Evolutionary conservation across 2,797 vertebrate species (phyloP).

Genomic region (Diceros bicornis): DNA sequence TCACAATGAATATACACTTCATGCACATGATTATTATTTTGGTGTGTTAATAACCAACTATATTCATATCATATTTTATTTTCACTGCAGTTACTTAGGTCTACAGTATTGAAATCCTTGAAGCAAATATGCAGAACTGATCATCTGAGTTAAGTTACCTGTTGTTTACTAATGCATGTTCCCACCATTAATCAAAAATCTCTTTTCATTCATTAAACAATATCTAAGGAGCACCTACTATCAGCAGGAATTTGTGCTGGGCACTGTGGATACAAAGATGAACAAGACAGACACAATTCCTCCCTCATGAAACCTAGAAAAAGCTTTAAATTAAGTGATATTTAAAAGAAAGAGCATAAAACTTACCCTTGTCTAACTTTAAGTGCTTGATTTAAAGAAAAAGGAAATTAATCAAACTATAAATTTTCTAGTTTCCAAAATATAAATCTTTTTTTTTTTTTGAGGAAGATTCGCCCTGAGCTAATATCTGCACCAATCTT

Average conservation of each 20-base stretch:
- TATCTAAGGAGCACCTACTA: slow-evolving; percentile 2
- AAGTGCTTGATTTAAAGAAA: slow-evolving; percentile 26
- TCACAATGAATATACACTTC: slow-evolving; percentile 6
- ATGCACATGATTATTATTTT: not conserved
- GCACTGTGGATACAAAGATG: not conserved
- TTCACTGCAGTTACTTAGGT: not conserved
- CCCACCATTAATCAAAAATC: not conserved
- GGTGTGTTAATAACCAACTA: not conserved
- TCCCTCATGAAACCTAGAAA: not conserved
- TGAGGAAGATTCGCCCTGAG: too few species aligned
- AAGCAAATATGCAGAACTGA: slow-evolving; percentile 36
- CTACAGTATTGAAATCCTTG: slow-evolving; percentile 16
- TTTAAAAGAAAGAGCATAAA: slow-evolving; percentile 1
- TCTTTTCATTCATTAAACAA: not conserved
- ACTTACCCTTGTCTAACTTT: not conserved
- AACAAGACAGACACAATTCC: not conserved
- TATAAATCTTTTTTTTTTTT: not conserved
- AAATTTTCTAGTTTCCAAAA: slow-evolving; percentile 23
- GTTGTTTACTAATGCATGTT: not conserved
- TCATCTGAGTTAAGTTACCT: not conserved
- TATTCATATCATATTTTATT: not conserved
- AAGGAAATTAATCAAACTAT: not conserved
- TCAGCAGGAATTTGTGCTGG: not conserved
- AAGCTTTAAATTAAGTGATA: slow-evolving; percentile 37
- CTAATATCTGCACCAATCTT: too few species aligned